Conservation (phyloP, 2,113 vertebrate species). For the Atrichornis clamosus region DNA sequence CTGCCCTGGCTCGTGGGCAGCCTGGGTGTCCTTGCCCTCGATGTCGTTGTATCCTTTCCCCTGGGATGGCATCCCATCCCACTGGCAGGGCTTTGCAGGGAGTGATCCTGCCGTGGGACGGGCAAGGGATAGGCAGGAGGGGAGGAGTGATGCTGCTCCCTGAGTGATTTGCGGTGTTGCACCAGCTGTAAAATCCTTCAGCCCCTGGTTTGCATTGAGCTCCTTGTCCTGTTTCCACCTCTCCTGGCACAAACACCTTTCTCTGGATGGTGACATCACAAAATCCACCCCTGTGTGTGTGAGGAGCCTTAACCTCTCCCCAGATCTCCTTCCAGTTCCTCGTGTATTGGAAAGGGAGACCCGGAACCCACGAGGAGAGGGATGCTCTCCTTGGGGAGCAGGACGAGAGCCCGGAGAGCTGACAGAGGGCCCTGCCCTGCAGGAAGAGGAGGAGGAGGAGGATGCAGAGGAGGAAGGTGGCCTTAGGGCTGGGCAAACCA, state of each 20-base stretch:
- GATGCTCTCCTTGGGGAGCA: slow-evolving; percentile 34
- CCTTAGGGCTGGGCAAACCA: fast-evolving
- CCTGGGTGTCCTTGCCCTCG: slow-evolving; percentile 86
- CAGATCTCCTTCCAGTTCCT: slow-evolving; percentile 80
- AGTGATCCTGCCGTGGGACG: fast-evolving
- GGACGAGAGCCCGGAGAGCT: neutral
- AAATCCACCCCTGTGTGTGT: fast-evolving
- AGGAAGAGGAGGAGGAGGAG: neutral
- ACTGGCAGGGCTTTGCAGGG: fast-evolving
- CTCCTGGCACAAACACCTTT: neutral
- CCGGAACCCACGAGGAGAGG: neutral
- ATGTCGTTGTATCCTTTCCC: slow-evolving; percentile 84
- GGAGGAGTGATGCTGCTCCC: neutral
- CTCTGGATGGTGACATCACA: neutral
- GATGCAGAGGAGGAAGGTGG: neutral
- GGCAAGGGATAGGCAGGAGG: neutral
- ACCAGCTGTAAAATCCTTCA: neutral
- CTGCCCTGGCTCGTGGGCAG: slow-evolving; percentile 96
- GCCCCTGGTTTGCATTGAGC: neutral
- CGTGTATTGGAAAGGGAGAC: neutral
- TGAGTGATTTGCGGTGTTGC: neutral
- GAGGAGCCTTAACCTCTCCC: slow-evolving; percentile 45
- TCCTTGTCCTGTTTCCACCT: fast-evolving
- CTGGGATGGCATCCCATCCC: neutral
- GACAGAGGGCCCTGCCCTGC: neutral